phyloP scores from a whole-genome alignment of 2,888 invertebrate species.

The Lasioglossum morio region DNA sequence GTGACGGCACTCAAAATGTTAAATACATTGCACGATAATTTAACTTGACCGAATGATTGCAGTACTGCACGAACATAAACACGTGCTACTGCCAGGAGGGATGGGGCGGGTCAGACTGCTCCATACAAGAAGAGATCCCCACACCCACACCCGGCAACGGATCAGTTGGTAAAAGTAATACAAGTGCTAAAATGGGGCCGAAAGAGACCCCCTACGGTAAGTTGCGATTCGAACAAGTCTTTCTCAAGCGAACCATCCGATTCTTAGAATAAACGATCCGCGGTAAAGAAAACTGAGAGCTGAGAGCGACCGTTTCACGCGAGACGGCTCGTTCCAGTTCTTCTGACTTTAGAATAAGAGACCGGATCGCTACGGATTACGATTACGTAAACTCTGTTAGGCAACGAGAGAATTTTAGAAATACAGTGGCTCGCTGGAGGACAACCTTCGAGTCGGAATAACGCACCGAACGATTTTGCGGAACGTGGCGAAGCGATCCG shows the following conservation, averaged over 20 bases:
- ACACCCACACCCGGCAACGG: slow-evolving; percentile 87
- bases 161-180: slow-evolving; percentile 85
- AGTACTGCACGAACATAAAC: slow-evolving; percentile 97
- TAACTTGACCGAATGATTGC: neutral
- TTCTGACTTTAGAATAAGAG: neutral
- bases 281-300: slow-evolving; percentile 6
- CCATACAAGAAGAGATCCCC: slow-evolving; percentile 90
- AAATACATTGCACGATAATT: neutral
- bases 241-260: neutral
- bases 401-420: neutral
- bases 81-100: slow-evolving; percentile 96
- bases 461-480: neutral
- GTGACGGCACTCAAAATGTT: neutral
- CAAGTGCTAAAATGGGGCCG: slow-evolving; percentile 90
- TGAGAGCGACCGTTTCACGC: neutral
- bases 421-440: neutral
- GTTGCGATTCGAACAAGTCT: slow-evolving; percentile 80
- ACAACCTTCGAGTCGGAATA: neutral
- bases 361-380: neutral
- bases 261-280: neutral
- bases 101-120: slow-evolving; percentile 95
- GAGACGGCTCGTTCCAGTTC: neutral
- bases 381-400: neutral
- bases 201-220: slow-evolving; percentile 98
- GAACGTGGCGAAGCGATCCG: slow-evolving; percentile 23